Evolutionary conservation across 2,113 vertebrate species (phyloP).

Genomic region (Ailurus styani): DNA sequence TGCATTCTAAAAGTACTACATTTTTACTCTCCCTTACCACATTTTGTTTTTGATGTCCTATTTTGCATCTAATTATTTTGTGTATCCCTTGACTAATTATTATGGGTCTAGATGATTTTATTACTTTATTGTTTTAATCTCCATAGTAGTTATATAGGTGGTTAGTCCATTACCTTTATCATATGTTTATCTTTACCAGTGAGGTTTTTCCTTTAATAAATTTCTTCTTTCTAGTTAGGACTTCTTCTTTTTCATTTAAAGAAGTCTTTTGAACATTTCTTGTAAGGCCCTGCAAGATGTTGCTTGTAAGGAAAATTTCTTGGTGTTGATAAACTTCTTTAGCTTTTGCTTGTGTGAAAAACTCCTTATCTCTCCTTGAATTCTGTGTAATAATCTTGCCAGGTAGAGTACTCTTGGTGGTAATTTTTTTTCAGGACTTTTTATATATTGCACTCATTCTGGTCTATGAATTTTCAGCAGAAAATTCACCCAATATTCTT

Average conservation of each 20-base stretch:
- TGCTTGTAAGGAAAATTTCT: too few species aligned
- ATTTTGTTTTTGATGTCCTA: not conserved
- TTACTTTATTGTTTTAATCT: not conserved
- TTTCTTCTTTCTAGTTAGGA: not conserved
- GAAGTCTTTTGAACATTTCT: not conserved
- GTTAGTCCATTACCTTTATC: not conserved
- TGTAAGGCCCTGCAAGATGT: not conserved
- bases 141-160: not conserved
- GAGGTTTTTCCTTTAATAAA: not conserved
- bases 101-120: not conserved
- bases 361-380: not conserved
- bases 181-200: not conserved
- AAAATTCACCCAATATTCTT: not conserved
- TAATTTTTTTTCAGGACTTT: not conserved
- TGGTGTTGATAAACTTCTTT: not conserved
- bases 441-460: not conserved
- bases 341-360: not conserved
- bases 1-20: not conserved
- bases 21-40: not conserved
- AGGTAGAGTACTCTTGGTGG: not conserved
- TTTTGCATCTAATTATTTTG: not conserved
- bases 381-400: not conserved
- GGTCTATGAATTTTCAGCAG: not conserved
- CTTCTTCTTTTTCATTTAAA: not conserved
- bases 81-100: not conserved